Evolutionary conservation across 2,888 invertebrate genomes (phyloP).

Genomic region (Campoplex nolae): DNA sequence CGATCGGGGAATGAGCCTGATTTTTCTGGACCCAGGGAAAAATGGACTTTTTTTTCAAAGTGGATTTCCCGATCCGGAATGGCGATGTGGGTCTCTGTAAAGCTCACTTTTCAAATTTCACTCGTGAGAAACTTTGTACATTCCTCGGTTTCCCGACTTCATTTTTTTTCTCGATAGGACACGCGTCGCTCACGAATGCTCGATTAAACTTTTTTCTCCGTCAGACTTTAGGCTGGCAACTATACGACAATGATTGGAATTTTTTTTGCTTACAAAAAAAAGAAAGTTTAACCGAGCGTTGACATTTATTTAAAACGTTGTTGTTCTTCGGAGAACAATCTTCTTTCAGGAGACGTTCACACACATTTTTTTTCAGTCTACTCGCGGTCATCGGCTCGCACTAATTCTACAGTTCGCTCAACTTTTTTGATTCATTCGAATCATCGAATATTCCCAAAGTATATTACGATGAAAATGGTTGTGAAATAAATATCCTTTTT

Average conservation of each 20-base stretch:
- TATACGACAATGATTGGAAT: background rate
- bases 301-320: background rate
- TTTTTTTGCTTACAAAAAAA: too few relatives aligned
- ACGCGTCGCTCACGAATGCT: conserved; percentile 8
- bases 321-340: background rate
- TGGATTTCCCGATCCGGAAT: background rate
- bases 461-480: background rate
- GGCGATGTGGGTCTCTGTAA: background rate
- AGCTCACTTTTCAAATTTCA: background rate
- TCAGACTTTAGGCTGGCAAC: background rate
- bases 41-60: background rate
- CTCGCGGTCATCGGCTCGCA: conserved; percentile 13
- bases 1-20: background rate
- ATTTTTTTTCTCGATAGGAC: conserved; percentile 11
- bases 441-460: background rate
- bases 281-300: conserved; percentile 16
- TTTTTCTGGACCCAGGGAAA: background rate
- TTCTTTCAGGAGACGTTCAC: background rate
- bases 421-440: background rate
- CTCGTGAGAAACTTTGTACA: background rate
- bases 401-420: background rate
- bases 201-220: conserved; percentile 33
- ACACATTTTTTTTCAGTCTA: conserved; percentile 1
- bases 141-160: background rate
- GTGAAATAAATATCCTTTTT: background rate